Base-by-base conservation (phyloP, 92 coral and sea anemone species). In the Parazoanthus darwini region DNA sequence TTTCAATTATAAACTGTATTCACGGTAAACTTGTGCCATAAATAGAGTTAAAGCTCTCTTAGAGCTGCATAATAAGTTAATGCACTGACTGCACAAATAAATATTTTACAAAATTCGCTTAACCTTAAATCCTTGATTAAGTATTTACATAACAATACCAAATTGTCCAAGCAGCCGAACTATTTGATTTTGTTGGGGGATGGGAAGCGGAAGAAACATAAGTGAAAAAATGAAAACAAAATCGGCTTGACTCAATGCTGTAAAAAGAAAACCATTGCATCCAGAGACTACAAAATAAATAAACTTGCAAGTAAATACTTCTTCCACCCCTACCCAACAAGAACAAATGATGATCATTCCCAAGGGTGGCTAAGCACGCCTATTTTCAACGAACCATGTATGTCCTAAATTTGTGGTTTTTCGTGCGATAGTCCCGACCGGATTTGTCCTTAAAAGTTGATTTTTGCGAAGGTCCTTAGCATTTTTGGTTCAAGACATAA, bases 1-100 rank as follows among this genome's bases (percentile, higher is more conserved):
- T 50, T 79, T 6, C 35, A 44, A 50, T 76, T 76, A 3, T n/a
- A 23, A 26, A 3, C 67, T 48, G n/a, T 79, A 2, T 73, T 4
- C 82, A 79, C 63, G 50, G 43, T 50, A 79, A 76, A 39, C 80
- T 18, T 42, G 80, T 76, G 80, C 80, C 80, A 36, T 76, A 76
- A 76, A 79, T 79, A 44, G 16, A 54, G 37, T 80, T 15, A 84
- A 82, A 44, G 77, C 39, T 68, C 87, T 68, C 78, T 70, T 36
- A 70, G 87, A 84, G 87, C 87, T 70, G 54, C 18, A 43, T 22
- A 37, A 71, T 66, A 39, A 42, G 16, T 66, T 25, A 68, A 84
- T 70, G 78, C 63, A 68, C 44, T 6, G 23, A 74, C 42, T 36
- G 78, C 78, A 36, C 46, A 36, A 76, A 76, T 76, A 76, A 76